phyloP scores from a whole-genome alignment of 2,797 vertebrate species.

The Leptoclinus maculatus region DNA sequence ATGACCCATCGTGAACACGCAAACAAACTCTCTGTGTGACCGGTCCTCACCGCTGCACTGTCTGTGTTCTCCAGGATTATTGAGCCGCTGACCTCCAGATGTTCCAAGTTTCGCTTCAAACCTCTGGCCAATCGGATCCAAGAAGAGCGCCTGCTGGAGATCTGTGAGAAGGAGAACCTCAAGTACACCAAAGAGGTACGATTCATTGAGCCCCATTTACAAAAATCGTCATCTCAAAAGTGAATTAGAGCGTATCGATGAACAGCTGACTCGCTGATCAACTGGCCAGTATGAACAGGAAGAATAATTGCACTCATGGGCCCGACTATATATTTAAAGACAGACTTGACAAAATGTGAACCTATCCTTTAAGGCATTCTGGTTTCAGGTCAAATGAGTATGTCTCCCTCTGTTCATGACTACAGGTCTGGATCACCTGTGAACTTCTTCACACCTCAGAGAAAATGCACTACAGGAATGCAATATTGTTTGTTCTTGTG shows the following conservation, averaged over 20 bases:
- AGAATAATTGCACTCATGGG: neutral
- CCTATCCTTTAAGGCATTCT: neutral
- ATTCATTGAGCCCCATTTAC: neutral
- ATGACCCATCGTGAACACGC: neutral
- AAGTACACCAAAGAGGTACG: slow-evolving; percentile 87
- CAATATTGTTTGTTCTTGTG: too few relatives aligned
- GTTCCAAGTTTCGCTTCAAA: slow-evolving; percentile 99
- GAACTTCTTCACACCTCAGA: too few relatives aligned
- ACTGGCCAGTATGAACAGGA: neutral
- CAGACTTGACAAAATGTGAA: neutral
- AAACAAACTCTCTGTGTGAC: neutral
- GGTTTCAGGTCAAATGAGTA: too few relatives aligned
- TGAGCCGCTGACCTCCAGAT: slow-evolving; percentile 97
- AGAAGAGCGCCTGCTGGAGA: slow-evolving; percentile 88
- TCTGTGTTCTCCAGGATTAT: slow-evolving; percentile 89
- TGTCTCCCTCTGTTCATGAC: too few relatives aligned
- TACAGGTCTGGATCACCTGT: too few relatives aligned
- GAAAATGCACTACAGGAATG: too few relatives aligned
- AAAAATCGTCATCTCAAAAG: neutral
- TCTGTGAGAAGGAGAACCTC: slow-evolving; percentile 92
- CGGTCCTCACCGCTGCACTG: neutral
- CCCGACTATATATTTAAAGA: too few relatives aligned
- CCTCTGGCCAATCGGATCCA: slow-evolving; percentile 92
- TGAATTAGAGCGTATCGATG: too few relatives aligned
- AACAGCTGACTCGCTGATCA: neutral